Evolutionary conservation across 2,888 invertebrate species (phyloP).

Genomic region (Melanchra persicariae): DNA sequence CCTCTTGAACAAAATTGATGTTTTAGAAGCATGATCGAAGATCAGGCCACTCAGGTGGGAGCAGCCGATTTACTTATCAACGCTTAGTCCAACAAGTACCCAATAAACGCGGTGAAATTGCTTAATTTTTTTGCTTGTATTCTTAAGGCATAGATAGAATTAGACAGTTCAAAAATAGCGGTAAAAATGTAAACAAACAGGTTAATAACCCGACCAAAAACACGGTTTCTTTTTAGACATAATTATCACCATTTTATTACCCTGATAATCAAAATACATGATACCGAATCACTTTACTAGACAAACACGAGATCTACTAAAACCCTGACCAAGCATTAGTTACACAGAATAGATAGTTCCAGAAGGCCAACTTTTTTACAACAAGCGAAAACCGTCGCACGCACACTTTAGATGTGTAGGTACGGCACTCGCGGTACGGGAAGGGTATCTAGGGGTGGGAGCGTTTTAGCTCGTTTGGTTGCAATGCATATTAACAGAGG

Average conservation of each 20-base stretch:
- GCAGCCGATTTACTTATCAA: slow-evolving; percentile 58
- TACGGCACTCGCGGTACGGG: too few species aligned
- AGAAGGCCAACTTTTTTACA: not conserved
- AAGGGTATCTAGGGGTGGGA: too few species aligned
- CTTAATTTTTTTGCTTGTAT: slow-evolving; percentile 33
- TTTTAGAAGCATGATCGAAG: slow-evolving; percentile 72
- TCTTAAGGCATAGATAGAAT: not conserved
- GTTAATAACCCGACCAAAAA: not conserved
- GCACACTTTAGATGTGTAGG: too few species aligned
- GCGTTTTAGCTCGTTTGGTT: too few species aligned
- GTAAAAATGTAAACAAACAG: not conserved
- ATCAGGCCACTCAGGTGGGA: slow-evolving; percentile 55
- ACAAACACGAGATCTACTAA: slow-evolving; percentile 35
- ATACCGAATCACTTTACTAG: slow-evolving; percentile 21
- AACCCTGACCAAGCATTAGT: slow-evolving; percentile 33
- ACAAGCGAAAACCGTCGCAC: not conserved
- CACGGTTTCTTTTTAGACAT: not conserved
- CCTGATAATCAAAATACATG: slow-evolving; percentile 23
- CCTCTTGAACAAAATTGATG: slow-evolving; percentile 85
- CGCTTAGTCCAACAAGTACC: slow-evolving; percentile 41
- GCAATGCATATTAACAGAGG: too few species aligned
- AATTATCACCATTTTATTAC: slow-evolving; percentile 14
- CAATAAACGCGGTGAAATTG: slow-evolving; percentile 39
- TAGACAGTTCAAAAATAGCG: too few species aligned
- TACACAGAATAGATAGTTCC: slow-evolving; percentile 20